Evolutionary conservation across 2,797 vertebrate genomes (phyloP).

Genomic region (Hydrolagus colliei): DNA sequence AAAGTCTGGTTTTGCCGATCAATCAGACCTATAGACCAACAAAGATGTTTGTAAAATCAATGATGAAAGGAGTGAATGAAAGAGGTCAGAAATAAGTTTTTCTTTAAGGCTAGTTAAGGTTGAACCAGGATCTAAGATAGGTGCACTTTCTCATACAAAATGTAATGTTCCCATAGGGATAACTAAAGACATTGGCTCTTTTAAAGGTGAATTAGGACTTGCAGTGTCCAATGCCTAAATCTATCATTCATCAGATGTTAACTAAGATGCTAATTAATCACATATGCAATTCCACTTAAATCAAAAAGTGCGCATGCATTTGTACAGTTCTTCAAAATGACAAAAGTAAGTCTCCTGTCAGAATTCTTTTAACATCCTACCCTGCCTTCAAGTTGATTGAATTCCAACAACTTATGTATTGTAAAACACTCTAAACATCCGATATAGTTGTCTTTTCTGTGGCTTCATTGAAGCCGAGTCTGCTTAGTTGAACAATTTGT

Average conservation of each 20-base stretch:
- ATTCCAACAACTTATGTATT: neutral
- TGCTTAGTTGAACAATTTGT: neutral
- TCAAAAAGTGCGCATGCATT: neutral
- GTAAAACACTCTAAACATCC: neutral
- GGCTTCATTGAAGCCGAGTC: neutral
- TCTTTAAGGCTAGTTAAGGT: neutral
- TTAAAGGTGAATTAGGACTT: too few species aligned
- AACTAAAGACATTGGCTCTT: neutral
- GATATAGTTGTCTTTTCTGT: neutral
- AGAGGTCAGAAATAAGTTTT: neutral
- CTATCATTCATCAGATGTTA: conserved; percentile 53
- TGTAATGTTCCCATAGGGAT: neutral
- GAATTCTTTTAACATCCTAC: neutral
- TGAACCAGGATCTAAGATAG: neutral
- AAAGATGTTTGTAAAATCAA: too few species aligned
- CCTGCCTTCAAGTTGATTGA: neutral
- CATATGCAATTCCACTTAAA: neutral
- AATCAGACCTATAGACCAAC: neutral
- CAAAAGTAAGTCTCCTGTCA: too few species aligned
- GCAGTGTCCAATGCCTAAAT: too few species aligned
- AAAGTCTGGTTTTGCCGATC: neutral
- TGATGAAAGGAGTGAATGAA: neutral
- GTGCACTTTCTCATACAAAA: neutral
- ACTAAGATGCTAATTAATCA: neutral
- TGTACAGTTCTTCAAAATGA: neutral